Conservation (phyloP, 1,140 invertebrate genomes). For the Eulimnadia texana region DNA sequence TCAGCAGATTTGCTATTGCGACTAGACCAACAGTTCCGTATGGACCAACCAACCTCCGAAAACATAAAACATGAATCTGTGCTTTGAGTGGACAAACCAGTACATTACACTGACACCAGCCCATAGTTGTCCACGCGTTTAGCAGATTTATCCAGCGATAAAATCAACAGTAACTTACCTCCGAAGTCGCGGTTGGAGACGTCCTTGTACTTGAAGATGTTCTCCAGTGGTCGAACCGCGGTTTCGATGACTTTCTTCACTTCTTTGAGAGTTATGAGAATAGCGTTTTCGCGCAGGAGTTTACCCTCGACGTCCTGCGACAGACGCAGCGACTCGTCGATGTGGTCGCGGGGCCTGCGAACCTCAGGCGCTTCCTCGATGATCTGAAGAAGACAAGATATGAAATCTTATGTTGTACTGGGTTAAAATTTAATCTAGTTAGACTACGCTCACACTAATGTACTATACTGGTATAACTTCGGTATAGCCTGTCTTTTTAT, state of each 20-base stretch:
- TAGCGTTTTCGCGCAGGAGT: constrained; percentile 43
- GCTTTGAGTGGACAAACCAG: too few relatives aligned
- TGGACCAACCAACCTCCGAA: too few relatives aligned
- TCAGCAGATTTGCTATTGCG: too few relatives aligned
- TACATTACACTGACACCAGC: too few relatives aligned
- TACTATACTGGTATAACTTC: too few relatives aligned
- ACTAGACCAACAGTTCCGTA: too few relatives aligned
- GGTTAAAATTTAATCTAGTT: too few relatives aligned
- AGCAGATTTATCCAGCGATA: too few relatives aligned
- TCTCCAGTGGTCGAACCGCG: constrained; percentile 77
- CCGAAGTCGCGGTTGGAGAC: constrained; percentile 82
- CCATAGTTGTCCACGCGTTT: too few relatives aligned
- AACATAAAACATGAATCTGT: too few relatives aligned
- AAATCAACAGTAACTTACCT: constrained; percentile 29
- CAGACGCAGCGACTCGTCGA: constrained; percentile 60
- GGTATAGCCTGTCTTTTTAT: constrained; percentile 11
- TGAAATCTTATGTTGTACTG: constrained; percentile 9
- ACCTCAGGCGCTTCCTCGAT: constrained; percentile 54
- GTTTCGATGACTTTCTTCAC: constrained; percentile 74
- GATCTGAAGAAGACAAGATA: constrained; percentile 17
- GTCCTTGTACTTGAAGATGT: constrained; percentile 78
- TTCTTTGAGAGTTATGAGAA: constrained; percentile 51
- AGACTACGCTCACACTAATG: constrained; percentile 12
- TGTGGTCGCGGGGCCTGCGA: constrained; percentile 58
- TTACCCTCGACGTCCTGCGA: constrained; percentile 50